A percentile compares a stretch with the other conserved stretches of the same genome.
phyloP scores from a whole-genome alignment of 2,888 invertebrate species.

The Ormia ochracea region DNA sequence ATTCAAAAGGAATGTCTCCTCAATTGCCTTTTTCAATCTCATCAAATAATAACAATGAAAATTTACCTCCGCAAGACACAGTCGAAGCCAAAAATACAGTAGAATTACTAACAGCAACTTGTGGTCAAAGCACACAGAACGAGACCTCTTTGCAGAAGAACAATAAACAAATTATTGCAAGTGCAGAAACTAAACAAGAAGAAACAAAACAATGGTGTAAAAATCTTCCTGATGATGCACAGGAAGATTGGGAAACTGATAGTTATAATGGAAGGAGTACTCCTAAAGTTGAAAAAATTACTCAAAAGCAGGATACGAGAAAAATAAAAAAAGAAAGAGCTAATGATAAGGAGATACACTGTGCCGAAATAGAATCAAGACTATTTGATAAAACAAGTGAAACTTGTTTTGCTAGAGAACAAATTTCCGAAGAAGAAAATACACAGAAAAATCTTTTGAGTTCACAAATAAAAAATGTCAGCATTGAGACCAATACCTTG shows the following conservation, averaged over 20 bases:
- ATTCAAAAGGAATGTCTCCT: not conserved
- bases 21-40: not conserved
- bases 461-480: conserved; percentile 57
- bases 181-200: not conserved
- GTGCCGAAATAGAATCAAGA: not conserved
- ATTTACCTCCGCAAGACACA: too few relatives aligned
- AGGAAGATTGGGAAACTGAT: conserved; percentile 42
- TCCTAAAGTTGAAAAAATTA: not conserved
- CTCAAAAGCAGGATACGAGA: not conserved
- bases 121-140: not conserved
- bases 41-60: not conserved
- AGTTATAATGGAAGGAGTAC: conserved; percentile 25
- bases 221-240: conserved; percentile 43
- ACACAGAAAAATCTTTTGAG: not conserved
- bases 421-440: not conserved
- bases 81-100: not conserved
- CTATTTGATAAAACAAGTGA: not conserved
- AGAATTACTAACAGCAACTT: not conserved
- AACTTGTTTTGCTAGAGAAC: not conserved
- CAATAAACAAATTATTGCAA: not conserved
- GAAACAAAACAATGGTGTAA: conserved; percentile 41
- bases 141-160: not conserved
- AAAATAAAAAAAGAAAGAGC: not conserved
- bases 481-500: conserved; percentile 64
- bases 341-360: not conserved